Percentiles rank a stretch among this genome's conserved stretches.
Evolutionary conservation across 2,888 invertebrate species (phyloP).

Genomic region (Tipula lateralis): DNA sequence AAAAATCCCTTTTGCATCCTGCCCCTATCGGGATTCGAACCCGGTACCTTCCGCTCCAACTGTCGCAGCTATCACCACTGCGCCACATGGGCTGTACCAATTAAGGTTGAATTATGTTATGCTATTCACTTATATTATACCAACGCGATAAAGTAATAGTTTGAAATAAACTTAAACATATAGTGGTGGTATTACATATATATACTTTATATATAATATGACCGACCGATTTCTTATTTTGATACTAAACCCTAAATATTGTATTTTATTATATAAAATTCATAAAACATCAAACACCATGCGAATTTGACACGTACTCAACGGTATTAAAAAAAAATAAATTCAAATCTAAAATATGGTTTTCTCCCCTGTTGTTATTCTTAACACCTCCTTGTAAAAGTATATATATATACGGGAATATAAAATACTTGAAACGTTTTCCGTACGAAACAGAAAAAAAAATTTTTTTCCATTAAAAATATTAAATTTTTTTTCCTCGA

Average conservation of each 20-base stretch:
- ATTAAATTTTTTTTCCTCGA: not conserved
- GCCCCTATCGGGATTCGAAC: no score
- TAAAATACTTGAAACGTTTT: not conserved
- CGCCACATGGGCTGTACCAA: no score
- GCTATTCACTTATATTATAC: no score
- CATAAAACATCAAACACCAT: not conserved
- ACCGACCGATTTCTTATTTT: not conserved
- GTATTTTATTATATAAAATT: not conserved
- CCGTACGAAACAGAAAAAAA: not conserved
- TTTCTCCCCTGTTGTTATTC: not conserved
- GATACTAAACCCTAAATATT: not conserved
- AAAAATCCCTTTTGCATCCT: no score
- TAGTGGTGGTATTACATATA: no score
- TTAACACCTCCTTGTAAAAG: not conserved
- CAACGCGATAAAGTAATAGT: no score
- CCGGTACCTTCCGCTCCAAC: no score
- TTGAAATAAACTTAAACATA: no score
- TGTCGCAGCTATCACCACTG: no score
- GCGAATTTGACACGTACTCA: not conserved
- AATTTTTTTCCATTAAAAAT: not conserved
- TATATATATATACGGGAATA: not conserved
- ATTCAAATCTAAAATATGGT: not conserved
- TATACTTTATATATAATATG: not conserved
- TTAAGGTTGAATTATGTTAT: no score
- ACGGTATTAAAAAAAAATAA: not conserved